phyloP scores from a whole-genome alignment of 2,888 invertebrate species.

The Callyntrura sp. region DNA sequence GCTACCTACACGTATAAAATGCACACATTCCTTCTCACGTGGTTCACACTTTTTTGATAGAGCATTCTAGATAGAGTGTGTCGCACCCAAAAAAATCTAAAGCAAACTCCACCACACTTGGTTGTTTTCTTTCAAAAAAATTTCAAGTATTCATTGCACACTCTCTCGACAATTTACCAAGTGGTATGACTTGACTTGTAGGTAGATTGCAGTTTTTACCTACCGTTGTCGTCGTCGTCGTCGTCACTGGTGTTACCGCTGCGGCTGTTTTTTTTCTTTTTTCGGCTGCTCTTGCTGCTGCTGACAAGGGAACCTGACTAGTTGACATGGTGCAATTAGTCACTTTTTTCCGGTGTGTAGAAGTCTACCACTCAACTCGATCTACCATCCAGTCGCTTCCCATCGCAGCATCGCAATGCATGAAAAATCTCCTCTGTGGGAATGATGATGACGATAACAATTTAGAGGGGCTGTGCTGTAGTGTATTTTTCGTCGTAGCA shows the following conservation, averaged over 20 bases:
- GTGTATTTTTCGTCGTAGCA: background rate
- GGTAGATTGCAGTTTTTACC: no score
- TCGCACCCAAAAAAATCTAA: no score
- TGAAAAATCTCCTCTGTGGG: background rate
- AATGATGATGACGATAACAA: background rate
- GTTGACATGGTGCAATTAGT: slow-evolving; percentile 63
- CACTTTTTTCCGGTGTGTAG: slow-evolving; percentile 65
- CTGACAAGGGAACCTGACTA: slow-evolving; percentile 58
- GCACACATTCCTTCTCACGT: background rate
- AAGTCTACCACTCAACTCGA: no score
- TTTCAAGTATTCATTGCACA: slow-evolving; percentile 51
- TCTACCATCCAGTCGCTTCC: background rate
- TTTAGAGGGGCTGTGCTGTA: no score
- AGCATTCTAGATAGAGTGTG: no score
- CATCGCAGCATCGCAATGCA: background rate
- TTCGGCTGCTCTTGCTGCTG: slow-evolving; percentile 13
- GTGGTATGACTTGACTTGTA: no score
- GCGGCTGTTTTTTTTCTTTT: background rate
- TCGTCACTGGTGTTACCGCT: no score
- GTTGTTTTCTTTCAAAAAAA: background rate
- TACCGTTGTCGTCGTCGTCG: no score
- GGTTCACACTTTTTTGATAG: background rate
- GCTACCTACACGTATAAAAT: background rate
- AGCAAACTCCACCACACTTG: no score
- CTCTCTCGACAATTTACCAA: background rate